A percentile compares a stretch with the other conserved stretches of the same genome.
Evolutionary conservation across 2,113 vertebrate genomes (phyloP).

Genomic region (Clarias gariepinus): DNA sequence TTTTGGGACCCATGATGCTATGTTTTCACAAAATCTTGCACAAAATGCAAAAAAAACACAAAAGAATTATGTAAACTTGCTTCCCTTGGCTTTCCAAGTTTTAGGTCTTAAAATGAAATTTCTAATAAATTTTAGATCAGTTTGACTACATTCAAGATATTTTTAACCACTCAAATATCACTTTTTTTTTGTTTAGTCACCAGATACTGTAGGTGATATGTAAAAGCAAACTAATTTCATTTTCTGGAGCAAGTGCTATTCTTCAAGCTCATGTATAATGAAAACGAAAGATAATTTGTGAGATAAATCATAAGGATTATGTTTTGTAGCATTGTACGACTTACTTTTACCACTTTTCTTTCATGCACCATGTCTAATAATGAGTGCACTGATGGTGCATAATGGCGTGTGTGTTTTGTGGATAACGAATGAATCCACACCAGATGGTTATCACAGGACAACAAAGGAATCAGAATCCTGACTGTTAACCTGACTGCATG

Average conservation of each 20-base stretch:
- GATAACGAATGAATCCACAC: neutral
- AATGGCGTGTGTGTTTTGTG: neutral
- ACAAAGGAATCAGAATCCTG: conserved; percentile 4
- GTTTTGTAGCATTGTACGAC: neutral
- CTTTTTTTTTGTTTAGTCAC: no score
- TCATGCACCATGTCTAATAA: neutral
- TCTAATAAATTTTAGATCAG: no score
- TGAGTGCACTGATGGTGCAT: neutral
- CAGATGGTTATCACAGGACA: conserved; percentile 17
- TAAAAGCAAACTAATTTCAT: neutral
- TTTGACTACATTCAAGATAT: no score
- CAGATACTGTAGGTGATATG: neutral
- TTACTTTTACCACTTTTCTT: neutral
- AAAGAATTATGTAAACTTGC: no score
- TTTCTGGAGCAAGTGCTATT: neutral
- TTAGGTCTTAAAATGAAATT: no score
- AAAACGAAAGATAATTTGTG: neutral
- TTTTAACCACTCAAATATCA: no score
- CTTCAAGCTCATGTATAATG: neutral
- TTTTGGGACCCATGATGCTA: no score
- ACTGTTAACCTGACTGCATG: neutral
- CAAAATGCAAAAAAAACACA: no score
- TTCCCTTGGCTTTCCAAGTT: no score
- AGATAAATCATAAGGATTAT: neutral
- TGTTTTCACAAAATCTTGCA: no score